phyloP scores from a whole-genome alignment of 2,113 vertebrate species.

The Chionis minor region DNA sequence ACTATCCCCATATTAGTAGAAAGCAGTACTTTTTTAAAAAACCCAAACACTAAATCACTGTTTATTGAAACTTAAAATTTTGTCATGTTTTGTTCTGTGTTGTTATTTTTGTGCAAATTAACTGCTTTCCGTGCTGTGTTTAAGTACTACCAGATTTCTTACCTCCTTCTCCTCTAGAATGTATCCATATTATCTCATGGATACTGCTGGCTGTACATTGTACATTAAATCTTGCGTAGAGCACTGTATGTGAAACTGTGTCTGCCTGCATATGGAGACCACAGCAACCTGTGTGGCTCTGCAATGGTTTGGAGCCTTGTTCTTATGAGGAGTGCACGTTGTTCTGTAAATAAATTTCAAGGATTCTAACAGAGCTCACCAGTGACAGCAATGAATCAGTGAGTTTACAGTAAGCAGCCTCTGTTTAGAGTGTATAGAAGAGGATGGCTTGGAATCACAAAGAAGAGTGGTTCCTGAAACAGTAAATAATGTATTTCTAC shows the following conservation, averaged over 20 bases:
- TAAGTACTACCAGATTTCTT: not conserved
- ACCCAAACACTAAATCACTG: not conserved
- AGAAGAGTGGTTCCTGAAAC: not conserved
- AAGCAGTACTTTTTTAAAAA: not conserved
- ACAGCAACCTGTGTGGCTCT: not conserved
- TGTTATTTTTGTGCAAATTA: not conserved
- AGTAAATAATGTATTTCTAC: not conserved
- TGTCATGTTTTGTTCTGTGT: not conserved
- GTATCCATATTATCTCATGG: fast-evolving
- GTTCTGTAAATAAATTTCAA: not conserved
- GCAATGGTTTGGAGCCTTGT: not conserved
- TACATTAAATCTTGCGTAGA: fast-evolving
- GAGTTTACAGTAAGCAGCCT: not conserved
- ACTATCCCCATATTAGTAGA: not conserved
- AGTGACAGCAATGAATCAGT: fast-evolving
- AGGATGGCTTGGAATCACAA: not conserved
- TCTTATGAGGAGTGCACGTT: not conserved
- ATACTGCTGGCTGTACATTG: not conserved
- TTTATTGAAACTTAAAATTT: not conserved
- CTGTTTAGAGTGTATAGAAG: not conserved
- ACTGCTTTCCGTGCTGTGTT: not conserved
- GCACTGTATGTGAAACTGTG: fast-evolving
- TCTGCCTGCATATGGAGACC: not conserved
- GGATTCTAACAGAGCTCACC: not conserved
- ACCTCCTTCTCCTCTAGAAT: not conserved